phyloP scores from a whole-genome alignment of 2,113 vertebrate species.

The Neofelis nebulosa region DNA sequence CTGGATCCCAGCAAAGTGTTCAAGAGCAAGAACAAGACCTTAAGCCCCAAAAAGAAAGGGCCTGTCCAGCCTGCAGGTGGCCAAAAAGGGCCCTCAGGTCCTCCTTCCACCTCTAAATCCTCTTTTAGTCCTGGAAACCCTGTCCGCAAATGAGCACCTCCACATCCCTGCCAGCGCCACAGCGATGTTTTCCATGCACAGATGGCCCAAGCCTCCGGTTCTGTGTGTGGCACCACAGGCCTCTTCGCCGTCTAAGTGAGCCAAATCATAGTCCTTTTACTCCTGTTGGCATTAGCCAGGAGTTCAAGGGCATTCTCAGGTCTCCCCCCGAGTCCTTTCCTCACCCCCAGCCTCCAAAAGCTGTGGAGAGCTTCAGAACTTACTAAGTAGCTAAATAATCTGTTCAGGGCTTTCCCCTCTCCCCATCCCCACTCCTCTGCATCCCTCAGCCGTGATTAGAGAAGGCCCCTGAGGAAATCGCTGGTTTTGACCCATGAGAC shows the following conservation, averaged over 20 bases:
- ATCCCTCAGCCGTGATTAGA: neutral
- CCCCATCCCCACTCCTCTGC: neutral
- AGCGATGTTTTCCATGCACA: neutral
- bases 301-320: neutral
- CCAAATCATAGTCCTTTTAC: neutral
- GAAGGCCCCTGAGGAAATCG: neutral
- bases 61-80: slow-evolving; percentile 78
- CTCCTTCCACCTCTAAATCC: slow-evolving; percentile 80
- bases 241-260: neutral
- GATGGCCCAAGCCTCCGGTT: neutral
- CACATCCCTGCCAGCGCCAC: neutral
- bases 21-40: slow-evolving; percentile 91
- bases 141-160: slow-evolving; percentile 72
- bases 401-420: neutral
- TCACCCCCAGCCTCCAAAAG: neutral
- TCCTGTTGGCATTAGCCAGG: neutral
- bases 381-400: neutral
- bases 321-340: neutral
- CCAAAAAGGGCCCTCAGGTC: slow-evolving; percentile 80
- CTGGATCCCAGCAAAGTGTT: slow-evolving; percentile 95
- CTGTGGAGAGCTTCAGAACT: neutral
- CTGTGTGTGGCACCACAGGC: neutral
- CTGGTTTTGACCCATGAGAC: neutral
- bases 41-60: slow-evolving; percentile 91
- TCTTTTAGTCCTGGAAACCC: slow-evolving; percentile 67